Conservation (phyloP, 1,140 invertebrate species). For the Dolichoris vasculosae region DNA sequence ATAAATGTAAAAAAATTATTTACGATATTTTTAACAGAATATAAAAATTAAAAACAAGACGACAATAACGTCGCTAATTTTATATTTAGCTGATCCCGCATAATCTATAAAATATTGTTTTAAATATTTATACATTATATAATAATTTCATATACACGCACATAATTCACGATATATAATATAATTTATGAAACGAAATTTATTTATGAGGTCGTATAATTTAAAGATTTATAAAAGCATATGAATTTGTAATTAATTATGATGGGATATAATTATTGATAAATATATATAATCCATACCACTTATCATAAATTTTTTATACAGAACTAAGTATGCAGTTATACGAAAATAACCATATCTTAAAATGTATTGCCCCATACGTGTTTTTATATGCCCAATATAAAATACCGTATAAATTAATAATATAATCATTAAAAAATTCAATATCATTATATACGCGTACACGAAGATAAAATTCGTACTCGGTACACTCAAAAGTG, state of each 20-base stretch:
- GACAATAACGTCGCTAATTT: no score
- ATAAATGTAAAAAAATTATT: no score
- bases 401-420: not conserved
- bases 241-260: not conserved
- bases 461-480: no score
- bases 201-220: not conserved
- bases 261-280: not conserved
- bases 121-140: not conserved
- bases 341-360: not conserved
- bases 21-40: no score
- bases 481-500: no score
- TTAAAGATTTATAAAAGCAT: not conserved
- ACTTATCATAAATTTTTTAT: not conserved
- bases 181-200: not conserved
- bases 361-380: not conserved
- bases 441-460: not conserved
- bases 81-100: no score
- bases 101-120: not conserved
- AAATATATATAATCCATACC: not conserved
- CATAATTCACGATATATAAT: not conserved
- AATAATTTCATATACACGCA: not conserved
- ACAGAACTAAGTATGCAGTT: not conserved
- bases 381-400: not conserved
- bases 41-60: no score
- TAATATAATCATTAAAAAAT: not conserved